Conservation (phyloP, 1,140 invertebrate genomes). For the Acromyrmex heyeri region DNA sequence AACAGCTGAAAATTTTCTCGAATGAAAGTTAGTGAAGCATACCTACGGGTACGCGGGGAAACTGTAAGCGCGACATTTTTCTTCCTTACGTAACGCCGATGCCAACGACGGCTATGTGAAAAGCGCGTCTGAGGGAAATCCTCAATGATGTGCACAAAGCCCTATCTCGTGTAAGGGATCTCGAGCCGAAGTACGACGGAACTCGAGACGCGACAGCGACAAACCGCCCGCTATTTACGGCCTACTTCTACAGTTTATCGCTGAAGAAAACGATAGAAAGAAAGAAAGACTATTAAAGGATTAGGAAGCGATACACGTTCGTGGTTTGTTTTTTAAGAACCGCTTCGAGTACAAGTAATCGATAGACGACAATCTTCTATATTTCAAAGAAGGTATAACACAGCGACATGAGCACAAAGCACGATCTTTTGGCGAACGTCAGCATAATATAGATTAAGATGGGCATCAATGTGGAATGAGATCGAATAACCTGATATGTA, state of each 20-base stretch:
- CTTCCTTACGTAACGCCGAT: constrained; percentile 40
- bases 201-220: constrained; percentile 61
- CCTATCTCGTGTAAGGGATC: constrained; percentile 62
- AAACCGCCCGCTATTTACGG: constrained; percentile 66
- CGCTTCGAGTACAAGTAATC: not conserved
- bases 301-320: not conserved
- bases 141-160: constrained; percentile 66
- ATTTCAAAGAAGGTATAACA: not conserved
- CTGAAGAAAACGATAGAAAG: constrained; percentile 29
- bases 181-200: constrained; percentile 41
- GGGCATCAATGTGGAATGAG: constrained; percentile 1
- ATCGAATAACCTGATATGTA: constrained; percentile 13
- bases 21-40: constrained; percentile 16
- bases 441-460: constrained; percentile 48
- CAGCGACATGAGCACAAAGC: not conserved
- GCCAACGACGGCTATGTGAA: constrained; percentile 36
- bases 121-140: constrained; percentile 63
- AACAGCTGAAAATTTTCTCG: constrained; percentile 43
- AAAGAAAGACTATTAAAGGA: not conserved
- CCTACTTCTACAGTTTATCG: constrained; percentile 40
- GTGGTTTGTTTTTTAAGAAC: not conserved
- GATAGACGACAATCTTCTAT: not conserved
- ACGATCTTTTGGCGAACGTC: constrained; percentile 11
- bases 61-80: constrained; percentile 47
- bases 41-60: not conserved